phyloP scores from a whole-genome alignment of 2,888 invertebrate genomes.

The Liodrosophila aerea region DNA sequence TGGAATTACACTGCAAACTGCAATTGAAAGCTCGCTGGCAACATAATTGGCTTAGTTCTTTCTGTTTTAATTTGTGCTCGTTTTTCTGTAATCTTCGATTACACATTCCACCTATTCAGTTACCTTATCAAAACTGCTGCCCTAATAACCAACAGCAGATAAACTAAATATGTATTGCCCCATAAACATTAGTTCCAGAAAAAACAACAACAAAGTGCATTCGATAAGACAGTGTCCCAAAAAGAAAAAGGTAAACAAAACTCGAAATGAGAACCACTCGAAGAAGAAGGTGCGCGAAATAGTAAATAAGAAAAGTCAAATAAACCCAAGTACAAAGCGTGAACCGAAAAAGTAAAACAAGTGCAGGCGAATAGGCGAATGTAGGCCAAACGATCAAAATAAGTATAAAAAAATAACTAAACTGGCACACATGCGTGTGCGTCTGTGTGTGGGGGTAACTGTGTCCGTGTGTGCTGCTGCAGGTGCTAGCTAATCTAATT shows the following conservation, averaged over 20 bases:
- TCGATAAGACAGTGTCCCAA: constrained; percentile 40
- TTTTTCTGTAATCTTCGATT: constrained; percentile 34
- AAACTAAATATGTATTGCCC: constrained; percentile 41
- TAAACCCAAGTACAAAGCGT: constrained; percentile 24
- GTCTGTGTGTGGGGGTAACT: constrained; percentile 1
- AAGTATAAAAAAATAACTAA: constrained; percentile 29
- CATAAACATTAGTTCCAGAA: constrained; percentile 30
- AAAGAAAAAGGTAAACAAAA: constrained; percentile 33
- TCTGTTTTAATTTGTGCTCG: constrained; percentile 12
- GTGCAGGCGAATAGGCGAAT: constrained; percentile 20
- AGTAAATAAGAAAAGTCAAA: constrained; percentile 38
- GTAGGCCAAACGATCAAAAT: constrained; percentile 41
- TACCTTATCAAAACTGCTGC: constrained; percentile 42
- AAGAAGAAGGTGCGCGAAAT: constrained; percentile 35
- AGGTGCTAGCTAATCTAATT: constrained; percentile 69
- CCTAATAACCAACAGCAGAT: constrained; percentile 45
- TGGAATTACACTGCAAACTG: constrained; percentile 13
- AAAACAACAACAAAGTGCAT: constrained; percentile 20
- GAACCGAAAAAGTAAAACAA: constrained; percentile 38
- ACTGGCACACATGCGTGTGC: constrained; percentile 39
- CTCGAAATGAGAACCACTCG: constrained; percentile 16
- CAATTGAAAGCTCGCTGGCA: constrained; percentile 17
- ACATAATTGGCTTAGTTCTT: too few species aligned
- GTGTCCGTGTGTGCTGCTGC: constrained; percentile 33
- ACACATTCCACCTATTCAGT: constrained; percentile 27